These are phyloP conservation scores for Xyliphius kryptos DNA, from an alignment of 2,113 vertebrate species.

Conservation along the genomic window DNA sequence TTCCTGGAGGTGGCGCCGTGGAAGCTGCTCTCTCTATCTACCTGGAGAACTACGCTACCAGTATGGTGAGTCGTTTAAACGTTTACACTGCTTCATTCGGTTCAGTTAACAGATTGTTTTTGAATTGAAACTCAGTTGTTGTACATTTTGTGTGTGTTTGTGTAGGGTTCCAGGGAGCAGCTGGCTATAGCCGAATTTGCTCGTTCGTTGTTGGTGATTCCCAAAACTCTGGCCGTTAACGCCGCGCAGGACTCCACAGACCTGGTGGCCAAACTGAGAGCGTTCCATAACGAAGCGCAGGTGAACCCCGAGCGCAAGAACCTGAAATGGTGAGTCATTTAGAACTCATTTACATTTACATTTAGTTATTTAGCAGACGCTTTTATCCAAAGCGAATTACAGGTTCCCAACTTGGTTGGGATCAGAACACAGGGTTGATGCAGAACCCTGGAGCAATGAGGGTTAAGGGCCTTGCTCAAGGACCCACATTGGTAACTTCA, in stretches of 20 bases:
- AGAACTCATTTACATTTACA: too few species aligned
- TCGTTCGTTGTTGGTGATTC: conserved; percentile 88
- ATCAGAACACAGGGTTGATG: too few species aligned
- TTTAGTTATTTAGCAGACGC: too few species aligned
- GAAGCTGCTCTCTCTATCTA: conserved; percentile 97
- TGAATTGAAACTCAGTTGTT: too few species aligned
- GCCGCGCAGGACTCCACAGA: conserved; percentile 94
- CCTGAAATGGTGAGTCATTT: conserved; percentile 83
- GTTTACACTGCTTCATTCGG: too few species aligned
- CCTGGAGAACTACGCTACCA: conserved; percentile 96
- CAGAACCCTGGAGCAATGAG: too few species aligned
- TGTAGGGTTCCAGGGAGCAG: conserved; percentile 92
- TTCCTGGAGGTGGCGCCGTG: conserved; percentile 93
- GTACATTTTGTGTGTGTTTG: too few species aligned
- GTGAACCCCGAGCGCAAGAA: conserved; percentile 96
- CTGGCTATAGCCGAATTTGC: conserved; percentile 97
- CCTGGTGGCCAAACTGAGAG: conserved; percentile 91
- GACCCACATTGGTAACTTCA: too few species aligned
- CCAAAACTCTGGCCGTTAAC: conserved; percentile 91
- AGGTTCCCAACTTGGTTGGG: too few species aligned
- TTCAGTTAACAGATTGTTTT: too few species aligned
- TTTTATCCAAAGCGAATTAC: too few species aligned
- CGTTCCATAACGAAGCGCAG: conserved; percentile 96
- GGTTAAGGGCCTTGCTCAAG: too few species aligned
- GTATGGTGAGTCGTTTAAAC: conserved; percentile 98